Evolutionary conservation across 1,140 invertebrate species (phyloP).

Genomic region (Lepeophtheirus salmonis): DNA sequence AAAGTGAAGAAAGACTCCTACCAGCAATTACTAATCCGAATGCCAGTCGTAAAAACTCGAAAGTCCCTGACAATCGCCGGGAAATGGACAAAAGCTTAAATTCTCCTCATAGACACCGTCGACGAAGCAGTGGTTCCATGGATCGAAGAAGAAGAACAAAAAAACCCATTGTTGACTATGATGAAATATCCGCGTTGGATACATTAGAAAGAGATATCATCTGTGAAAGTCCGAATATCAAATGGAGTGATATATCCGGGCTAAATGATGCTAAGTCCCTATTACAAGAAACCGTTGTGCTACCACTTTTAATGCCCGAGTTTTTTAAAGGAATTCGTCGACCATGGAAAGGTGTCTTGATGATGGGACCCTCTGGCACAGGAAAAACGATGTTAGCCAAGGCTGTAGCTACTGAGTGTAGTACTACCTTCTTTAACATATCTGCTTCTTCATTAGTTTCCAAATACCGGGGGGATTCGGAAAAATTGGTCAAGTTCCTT

Average conservation of each 20-base stretch:
- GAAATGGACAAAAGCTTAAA: too few species aligned
- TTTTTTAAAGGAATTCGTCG: slow-evolving; percentile 50
- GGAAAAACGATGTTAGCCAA: slow-evolving; percentile 58
- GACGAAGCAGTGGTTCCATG: slow-evolving; percentile 7
- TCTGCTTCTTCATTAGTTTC: slow-evolving; percentile 67
- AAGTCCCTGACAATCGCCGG: not conserved
- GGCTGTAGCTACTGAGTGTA: slow-evolving; percentile 61
- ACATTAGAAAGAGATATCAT: slow-evolving; percentile 3
- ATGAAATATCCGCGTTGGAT: slow-evolving; percentile 6
- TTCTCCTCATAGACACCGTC: not conserved
- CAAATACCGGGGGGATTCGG: slow-evolving; percentile 86
- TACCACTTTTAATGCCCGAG: slow-evolving; percentile 62
- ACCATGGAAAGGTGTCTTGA: slow-evolving; percentile 62
- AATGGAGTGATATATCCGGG: slow-evolving; percentile 18
- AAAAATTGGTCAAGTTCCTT: slow-evolving; percentile 64
- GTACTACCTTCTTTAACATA: slow-evolving; percentile 77
- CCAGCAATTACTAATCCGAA: slow-evolving; percentile 13
- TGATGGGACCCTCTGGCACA: slow-evolving; percentile 59
- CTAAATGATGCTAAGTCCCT: slow-evolving; percentile 33
- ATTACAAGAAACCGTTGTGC: slow-evolving; percentile 62
- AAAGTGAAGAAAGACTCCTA: slow-evolving; percentile 10
- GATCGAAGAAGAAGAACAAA: not conserved
- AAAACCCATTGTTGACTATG: not conserved
- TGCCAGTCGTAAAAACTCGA: not conserved
- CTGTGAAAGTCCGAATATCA: not conserved